Conservation (phyloP, 2,113 vertebrate genomes). For the western clawed frog (Xenopus tropicalis) region UCB_Xtro_10.0 CM004445.2:58090501-58091000, state of each 20-base stretch:
- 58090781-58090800: not conserved
- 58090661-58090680: constrained; percentile 63
- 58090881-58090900: constrained; percentile 98
- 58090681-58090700: constrained; percentile 83
- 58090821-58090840: constrained; percentile 96
- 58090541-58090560: too few species aligned
- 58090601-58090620: too few species aligned
- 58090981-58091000: not conserved
- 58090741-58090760: constrained; percentile 76
- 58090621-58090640: too few species aligned
- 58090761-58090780: constrained; percentile 49
- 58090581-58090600: too few species aligned
- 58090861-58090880: constrained; percentile 96
- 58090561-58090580: too few species aligned
- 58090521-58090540: too few species aligned
- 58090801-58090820: constrained; percentile 59
- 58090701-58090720: constrained; percentile 86
- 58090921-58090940: constrained; percentile 77
- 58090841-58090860: constrained; percentile 96
- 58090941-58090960: constrained; percentile 31
- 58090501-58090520: too few species aligned
- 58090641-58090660: not conserved
- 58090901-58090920: constrained; percentile 78
- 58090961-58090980: constrained; percentile 6
- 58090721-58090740: constrained; percentile 85